phyloP scores from a whole-genome alignment of 2,888 invertebrate species.

The Pseudanteris insignis region DNA sequence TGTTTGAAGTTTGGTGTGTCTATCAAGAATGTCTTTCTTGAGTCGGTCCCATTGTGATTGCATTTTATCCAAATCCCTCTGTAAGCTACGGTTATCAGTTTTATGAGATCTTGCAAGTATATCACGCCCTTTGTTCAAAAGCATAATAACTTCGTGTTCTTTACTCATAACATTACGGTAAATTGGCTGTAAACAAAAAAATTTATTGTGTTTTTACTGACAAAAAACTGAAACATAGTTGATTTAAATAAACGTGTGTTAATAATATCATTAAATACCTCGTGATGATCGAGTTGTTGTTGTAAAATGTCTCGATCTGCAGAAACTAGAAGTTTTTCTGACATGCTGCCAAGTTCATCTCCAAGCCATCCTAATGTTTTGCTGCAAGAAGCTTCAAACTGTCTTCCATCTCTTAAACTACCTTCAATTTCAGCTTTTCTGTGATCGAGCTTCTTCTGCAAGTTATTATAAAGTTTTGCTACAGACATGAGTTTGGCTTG shows the following conservation, averaged over 20 bases:
- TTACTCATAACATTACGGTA: constrained; percentile 88
- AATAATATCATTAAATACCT: constrained; percentile 63
- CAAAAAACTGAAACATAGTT: too few relatives aligned
- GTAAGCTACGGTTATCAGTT: constrained; percentile 72
- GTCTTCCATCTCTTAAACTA: constrained; percentile 84
- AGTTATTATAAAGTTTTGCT: constrained; percentile 86
- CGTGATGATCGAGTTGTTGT: constrained; percentile 88
- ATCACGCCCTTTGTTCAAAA: constrained; percentile 88
- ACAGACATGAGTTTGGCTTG: constrained; percentile 86
- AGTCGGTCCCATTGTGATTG: constrained; percentile 92
- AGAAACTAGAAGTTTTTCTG: constrained; percentile 83
- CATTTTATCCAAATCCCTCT: constrained; percentile 86
- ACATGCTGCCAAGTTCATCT: constrained; percentile 79
- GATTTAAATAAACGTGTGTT: too few relatives aligned
- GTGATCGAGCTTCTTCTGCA: constrained; percentile 90
- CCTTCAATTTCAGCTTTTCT: constrained; percentile 91
- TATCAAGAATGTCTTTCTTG: constrained; percentile 85
- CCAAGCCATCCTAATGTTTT: constrained; percentile 91
- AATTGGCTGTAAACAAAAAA: constrained; percentile 70
- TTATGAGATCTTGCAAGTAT: constrained; percentile 68
- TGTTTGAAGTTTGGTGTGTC: constrained; percentile 86
- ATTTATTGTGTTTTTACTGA: too few relatives aligned
- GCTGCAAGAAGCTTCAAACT: constrained; percentile 88
- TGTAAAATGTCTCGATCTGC: constrained; percentile 84
- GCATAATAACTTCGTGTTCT: constrained; percentile 93